Evolutionary conservation across 2,888 invertebrate genomes (phyloP).

Genomic region (Synanthedon andrenaeformis): DNA sequence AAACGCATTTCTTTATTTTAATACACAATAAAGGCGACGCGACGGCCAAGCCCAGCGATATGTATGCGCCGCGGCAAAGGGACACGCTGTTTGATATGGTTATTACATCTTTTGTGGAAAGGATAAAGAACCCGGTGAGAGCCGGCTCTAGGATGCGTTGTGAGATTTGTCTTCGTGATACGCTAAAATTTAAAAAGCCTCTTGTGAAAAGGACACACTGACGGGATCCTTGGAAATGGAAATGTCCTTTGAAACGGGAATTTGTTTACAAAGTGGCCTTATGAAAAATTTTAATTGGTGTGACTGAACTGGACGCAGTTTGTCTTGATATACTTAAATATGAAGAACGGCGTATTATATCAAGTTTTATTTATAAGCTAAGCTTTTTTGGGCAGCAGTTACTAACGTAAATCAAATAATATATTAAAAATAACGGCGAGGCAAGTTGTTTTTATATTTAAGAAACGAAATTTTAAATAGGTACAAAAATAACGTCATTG

Average conservation of each 20-base stretch:
- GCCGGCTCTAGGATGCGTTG: constrained; percentile 33
- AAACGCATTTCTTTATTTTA: constrained; percentile 62
- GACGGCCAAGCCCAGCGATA: constrained; percentile 36
- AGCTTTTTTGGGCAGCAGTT: no score
- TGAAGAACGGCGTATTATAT: no score
- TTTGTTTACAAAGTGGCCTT: constrained; percentile 40
- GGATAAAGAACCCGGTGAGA: constrained; percentile 54
- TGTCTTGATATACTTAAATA: constrained; percentile 17
- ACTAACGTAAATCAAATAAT: no score
- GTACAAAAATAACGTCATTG: no score
- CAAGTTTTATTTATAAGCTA: no score
- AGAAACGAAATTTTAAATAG: no score
- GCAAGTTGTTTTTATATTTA: no score
- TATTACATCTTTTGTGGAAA: constrained; percentile 65
- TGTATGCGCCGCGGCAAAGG: constrained; percentile 64
- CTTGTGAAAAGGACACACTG: constrained; percentile 25
- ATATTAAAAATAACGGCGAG: no score
- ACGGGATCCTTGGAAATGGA: constrained; percentile 56
- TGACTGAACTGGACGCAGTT: constrained; percentile 47
- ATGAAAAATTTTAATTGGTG: constrained; percentile 39
- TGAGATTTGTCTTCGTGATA: constrained; percentile 64
- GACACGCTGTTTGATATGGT: constrained; percentile 69
- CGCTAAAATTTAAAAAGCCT: constrained; percentile 54
- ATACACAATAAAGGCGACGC: constrained; percentile 40
- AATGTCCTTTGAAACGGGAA: constrained; percentile 39